Percentiles rank a stretch among this genome's conserved stretches.
Conservation (phyloP, 2,113 vertebrate genomes). For the Barnardius zonarius region DNA sequence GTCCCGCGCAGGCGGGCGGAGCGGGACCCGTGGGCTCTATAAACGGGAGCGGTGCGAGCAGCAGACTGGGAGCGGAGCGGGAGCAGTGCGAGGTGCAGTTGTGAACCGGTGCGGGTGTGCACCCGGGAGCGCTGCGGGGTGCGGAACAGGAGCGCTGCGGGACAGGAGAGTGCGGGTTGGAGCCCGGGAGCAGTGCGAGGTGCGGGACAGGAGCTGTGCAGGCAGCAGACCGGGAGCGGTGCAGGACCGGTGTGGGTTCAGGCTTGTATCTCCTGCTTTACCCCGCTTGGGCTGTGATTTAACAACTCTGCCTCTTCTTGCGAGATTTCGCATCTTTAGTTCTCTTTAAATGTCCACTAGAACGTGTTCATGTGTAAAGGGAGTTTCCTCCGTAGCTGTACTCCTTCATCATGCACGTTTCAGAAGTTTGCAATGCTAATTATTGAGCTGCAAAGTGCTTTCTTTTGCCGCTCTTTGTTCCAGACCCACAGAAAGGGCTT, state of each 20-base stretch:
- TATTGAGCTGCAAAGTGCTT: not conserved
- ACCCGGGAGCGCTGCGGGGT: not conserved
- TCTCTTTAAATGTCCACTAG: not conserved
- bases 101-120: not conserved
- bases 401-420: not conserved
- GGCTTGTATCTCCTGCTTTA: not conserved
- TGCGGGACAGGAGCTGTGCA: not conserved
- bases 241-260: not conserved
- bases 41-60: not conserved
- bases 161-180: not conserved
- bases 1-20: not conserved
- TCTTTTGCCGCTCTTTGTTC: not conserved
- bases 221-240: not conserved
- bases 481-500: not conserved
- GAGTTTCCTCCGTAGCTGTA: not conserved
- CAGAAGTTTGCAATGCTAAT: not conserved
- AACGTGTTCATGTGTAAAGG: not conserved
- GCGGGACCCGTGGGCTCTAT: not conserved
- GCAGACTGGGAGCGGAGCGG: not conserved
- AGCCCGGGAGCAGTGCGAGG: not conserved
- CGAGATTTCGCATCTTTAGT: not conserved
- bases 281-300: not conserved
- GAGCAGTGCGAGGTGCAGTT: not conserved
- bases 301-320: not conserved
- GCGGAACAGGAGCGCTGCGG: not conserved